These are phyloP conservation scores for Pterophyllum scalare DNA, from an alignment of 2,113 vertebrate species.

Conservation along the genomic window DNA sequence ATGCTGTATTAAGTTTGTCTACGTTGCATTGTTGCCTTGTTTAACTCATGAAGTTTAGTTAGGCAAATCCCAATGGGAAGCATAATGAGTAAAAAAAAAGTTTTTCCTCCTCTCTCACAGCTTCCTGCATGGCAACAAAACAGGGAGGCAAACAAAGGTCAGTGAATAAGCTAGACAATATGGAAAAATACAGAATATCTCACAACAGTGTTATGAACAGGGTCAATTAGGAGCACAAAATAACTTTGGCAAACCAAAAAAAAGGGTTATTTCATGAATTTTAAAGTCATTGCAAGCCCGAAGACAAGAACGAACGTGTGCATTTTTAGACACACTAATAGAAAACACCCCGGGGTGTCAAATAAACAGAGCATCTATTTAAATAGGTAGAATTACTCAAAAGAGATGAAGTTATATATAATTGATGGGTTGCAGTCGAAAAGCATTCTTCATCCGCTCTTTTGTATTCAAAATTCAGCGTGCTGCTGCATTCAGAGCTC, in stretches of 20 bases:
- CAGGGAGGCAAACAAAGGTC: conserved; percentile 20
- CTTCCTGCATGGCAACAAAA: conserved; percentile 25
- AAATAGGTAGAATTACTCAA: conserved; percentile 33
- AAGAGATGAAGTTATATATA: conserved; percentile 46
- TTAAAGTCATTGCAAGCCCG: background rate
- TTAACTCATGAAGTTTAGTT: conserved; percentile 13
- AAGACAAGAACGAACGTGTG: background rate
- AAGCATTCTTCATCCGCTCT: conserved; percentile 29
- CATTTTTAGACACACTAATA: conserved; percentile 1
- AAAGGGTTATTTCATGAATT: conserved; percentile 2
- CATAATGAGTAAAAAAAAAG: background rate
- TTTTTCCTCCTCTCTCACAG: background rate
- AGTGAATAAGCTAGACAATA: background rate
- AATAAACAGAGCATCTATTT: conserved; percentile 50
- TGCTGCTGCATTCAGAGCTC: background rate
- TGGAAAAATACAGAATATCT: background rate
- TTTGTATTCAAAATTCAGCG: conserved; percentile 48
- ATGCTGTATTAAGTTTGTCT: background rate
- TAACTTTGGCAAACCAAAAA: background rate
- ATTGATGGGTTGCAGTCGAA: conserved; percentile 44
- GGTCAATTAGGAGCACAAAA: background rate
- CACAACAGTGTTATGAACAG: background rate
- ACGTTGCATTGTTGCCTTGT: background rate
- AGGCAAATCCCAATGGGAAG: background rate
- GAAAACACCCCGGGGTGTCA: conserved; percentile 13